Conservation (phyloP, 2,797 vertebrate species). For the Pithecia hirsuta region DNA sequence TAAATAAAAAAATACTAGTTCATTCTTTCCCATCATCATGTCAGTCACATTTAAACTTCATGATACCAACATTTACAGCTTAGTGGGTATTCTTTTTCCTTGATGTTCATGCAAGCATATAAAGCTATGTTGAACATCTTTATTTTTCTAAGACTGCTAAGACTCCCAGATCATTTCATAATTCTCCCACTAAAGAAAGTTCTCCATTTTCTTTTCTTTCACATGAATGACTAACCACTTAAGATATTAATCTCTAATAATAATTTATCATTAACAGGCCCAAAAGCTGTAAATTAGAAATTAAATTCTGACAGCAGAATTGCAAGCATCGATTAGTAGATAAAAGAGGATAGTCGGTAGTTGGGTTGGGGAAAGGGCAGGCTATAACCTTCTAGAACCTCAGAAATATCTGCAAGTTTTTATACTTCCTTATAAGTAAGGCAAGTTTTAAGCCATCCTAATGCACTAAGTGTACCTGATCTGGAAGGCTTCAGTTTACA, state of each 20-base stretch:
- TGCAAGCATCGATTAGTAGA: neutral
- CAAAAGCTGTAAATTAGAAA: neutral
- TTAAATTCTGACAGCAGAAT: neutral
- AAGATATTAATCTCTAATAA: neutral
- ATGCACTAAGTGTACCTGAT: neutral
- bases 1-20: neutral
- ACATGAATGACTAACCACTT: neutral
- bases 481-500: neutral
- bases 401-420: neutral
- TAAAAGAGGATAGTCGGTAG: neutral
- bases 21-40: neutral
- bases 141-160: neutral
- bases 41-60: neutral
- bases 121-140: neutral
- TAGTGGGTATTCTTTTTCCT: neutral
- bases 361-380: neutral
- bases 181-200: neutral
- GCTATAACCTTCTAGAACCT: neutral
- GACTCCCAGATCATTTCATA: neutral
- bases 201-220: neutral
- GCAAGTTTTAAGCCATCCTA: neutral
- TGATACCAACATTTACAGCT: neutral
- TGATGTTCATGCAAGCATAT: neutral
- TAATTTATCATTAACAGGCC: neutral
- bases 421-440: neutral